Evolutionary conservation across 1,140 invertebrate genomes (phyloP).

Genomic region (Leucophenga varia): DNA sequence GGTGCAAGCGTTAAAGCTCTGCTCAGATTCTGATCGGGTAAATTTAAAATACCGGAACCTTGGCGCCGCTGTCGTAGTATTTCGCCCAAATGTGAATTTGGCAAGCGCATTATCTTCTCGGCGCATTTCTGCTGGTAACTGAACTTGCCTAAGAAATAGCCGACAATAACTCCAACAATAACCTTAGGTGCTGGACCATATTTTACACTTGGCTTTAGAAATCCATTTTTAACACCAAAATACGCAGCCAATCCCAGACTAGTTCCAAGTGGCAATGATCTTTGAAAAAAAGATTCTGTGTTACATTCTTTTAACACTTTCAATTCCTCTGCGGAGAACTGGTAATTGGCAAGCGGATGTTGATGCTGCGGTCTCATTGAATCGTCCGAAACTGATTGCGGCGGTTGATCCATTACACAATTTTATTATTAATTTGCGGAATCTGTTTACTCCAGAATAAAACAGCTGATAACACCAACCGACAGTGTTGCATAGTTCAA

Average conservation of each 20-base stretch:
- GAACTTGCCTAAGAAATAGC: constrained; percentile 74
- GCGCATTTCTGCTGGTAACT: constrained; percentile 73
- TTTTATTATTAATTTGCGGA: too few relatives aligned
- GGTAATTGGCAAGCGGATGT: too few relatives aligned
- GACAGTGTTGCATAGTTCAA: too few relatives aligned
- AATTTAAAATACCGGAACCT: constrained; percentile 30
- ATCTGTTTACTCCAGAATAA: too few relatives aligned
- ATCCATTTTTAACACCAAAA: constrained; percentile 64
- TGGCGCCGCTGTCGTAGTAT: constrained; percentile 36
- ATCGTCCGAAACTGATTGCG: too few relatives aligned
- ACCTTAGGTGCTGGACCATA: constrained; percentile 71
- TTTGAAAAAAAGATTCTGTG: constrained; percentile 69
- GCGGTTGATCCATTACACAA: too few relatives aligned
- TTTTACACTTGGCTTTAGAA: constrained; percentile 57
- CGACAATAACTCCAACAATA: constrained; percentile 64
- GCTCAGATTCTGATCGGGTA: constrained; percentile 56
- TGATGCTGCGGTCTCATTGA: too few relatives aligned
- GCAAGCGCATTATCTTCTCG: constrained; percentile 73
- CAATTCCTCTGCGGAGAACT: constrained; percentile 66
- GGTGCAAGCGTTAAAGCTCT: constrained; percentile 57
- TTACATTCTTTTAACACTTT: constrained; percentile 71
- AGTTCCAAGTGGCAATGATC: constrained; percentile 67
- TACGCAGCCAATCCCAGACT: constrained; percentile 62
- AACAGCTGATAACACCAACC: too few relatives aligned
- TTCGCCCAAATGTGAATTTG: constrained; percentile 54